phyloP scores from a whole-genome alignment of 64 coral and sea anemone genomes.

The Porites lutea region DNA sequence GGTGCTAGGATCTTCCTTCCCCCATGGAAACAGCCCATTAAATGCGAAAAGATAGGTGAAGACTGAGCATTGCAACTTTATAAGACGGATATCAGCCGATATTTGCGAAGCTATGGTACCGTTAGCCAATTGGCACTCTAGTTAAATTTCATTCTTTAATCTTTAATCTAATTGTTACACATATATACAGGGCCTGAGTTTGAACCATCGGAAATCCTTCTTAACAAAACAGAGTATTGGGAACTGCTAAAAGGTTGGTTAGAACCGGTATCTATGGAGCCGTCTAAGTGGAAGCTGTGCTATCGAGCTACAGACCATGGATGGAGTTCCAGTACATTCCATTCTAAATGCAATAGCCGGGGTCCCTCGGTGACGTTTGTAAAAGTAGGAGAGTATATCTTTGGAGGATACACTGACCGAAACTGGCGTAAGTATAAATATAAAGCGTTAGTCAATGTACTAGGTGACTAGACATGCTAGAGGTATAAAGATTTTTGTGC shows the following conservation, averaged over 20 bases:
- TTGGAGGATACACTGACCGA: slow-evolving; percentile 81
- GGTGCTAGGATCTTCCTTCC: too few species aligned
- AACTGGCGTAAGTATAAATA: slow-evolving; percentile 77
- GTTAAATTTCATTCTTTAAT: too few species aligned
- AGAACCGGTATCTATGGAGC: slow-evolving; percentile 47
- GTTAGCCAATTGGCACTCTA: too few species aligned
- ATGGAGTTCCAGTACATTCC: slow-evolving; percentile 80
- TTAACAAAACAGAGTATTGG: slow-evolving; percentile 76
- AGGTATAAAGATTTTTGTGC: too few species aligned
- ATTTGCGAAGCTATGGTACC: too few species aligned
- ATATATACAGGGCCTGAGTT: neutral
- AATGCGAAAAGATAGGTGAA: too few species aligned
- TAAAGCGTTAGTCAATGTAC: too few species aligned
- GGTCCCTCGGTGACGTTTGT: slow-evolving; percentile 72
- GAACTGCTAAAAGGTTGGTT: slow-evolving; percentile 75
- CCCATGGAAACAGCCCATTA: too few species aligned
- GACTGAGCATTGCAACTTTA: too few species aligned
- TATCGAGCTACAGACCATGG: slow-evolving; percentile 67
- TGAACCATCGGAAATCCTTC: slow-evolving; percentile 65
- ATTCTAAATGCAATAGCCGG: slow-evolving; percentile 56
- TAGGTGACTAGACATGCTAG: too few species aligned
- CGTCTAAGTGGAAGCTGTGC: slow-evolving; percentile 77
- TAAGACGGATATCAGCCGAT: too few species aligned
- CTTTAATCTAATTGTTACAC: too few species aligned
- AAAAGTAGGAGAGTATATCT: slow-evolving; percentile 74